Base-by-base conservation (phyloP, 2,888 invertebrate species). In the Sturmia bella region DNA sequence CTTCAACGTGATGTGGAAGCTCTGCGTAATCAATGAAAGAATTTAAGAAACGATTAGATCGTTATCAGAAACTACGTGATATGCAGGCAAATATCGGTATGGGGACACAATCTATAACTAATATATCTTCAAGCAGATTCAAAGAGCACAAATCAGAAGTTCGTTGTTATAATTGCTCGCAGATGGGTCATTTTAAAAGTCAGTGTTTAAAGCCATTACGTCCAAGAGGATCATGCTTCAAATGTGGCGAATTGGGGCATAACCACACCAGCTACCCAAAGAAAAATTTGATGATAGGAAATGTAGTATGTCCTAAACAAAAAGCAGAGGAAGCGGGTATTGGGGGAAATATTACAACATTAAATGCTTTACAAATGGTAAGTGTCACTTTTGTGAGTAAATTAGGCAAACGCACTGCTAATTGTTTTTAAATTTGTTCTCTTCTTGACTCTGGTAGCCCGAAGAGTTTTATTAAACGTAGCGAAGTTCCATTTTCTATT, bases 121-220 rank as follows among this genome's bases (percentile, higher is more conserved):
- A n/a, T n/a, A n/a, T n/a, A n/a, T n/a, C n/a, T n/a, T n/a, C n/a
- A n/a, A n/a, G n/a, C n/a, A n/a, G n/a, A n/a, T n/a, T n/a, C n/a
- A n/a, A n/a, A n/a, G 43, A 43, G 41, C 1, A 19, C 0, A 41
- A 17, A 59, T 41, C 59, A n/a, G 41, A 41, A n/a, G n/a, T 59
- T 21, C 41, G 43, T 61, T 43, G 61, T 7, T 43, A 7, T 24
- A 61, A 43, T 24, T 61, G 43, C 41, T 61, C 59, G 7, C 59
- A 24, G 13, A 11, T 61, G 24, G 17, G 45, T 17, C 45, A 48
- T 19, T 19, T 48, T 11, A 43, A 61, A 61, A 45, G n/a, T 15
- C 24, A 61, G 15, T 43, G 43, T 19, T 13, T 43, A 43, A 61
- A 45, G 11, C 43, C 43, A 15, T 15, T 43, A 27, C 43, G 61